Evolutionary conservation across 2,888 invertebrate species (phyloP).

Genomic region (Pterostichus madidus): DNA sequence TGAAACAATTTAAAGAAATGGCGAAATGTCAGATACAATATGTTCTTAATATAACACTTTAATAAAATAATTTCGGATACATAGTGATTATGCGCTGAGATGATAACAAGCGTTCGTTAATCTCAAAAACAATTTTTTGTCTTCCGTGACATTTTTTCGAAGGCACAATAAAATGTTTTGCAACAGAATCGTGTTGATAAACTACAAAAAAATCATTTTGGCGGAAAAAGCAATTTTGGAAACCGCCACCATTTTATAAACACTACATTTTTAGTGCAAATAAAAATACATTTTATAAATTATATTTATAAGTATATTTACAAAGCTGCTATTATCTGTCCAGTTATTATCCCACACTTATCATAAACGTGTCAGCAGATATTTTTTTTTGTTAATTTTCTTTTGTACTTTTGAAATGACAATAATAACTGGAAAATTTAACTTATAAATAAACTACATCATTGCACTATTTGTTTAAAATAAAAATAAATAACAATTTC

Average conservation of each 20-base stretch:
- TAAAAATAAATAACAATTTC: conserved; percentile 51
- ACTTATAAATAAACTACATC: conserved; percentile 14
- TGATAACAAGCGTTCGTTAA: conserved; percentile 25
- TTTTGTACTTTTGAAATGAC: conserved; percentile 9
- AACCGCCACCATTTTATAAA: conserved; percentile 48
- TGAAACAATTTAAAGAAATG: conserved; percentile 3
- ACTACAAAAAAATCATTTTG: conserved; percentile 27
- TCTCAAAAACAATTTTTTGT: conserved; percentile 50
- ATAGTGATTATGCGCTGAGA: neutral
- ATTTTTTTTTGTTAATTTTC: conserved; percentile 1
- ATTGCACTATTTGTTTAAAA: conserved; percentile 40
- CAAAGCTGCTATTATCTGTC: conserved; percentile 12
- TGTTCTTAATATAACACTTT: conserved; percentile 34
- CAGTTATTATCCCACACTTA: conserved; percentile 21
- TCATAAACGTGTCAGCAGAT: neutral
- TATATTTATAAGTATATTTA: conserved; percentile 49
- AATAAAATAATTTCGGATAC: conserved; percentile 53
- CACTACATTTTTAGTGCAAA: conserved; percentile 40
- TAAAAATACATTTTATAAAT: conserved; percentile 53
- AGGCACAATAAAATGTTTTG: conserved; percentile 59
- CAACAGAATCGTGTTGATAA: conserved; percentile 44
- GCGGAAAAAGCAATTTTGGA: conserved; percentile 39
- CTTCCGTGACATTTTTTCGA: conserved; percentile 44
- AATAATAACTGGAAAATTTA: conserved; percentile 36
- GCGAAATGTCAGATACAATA: conserved; percentile 31